phyloP scores from a whole-genome alignment of 1,140 invertebrate genomes.

The Chrysopa pallens region DNA sequence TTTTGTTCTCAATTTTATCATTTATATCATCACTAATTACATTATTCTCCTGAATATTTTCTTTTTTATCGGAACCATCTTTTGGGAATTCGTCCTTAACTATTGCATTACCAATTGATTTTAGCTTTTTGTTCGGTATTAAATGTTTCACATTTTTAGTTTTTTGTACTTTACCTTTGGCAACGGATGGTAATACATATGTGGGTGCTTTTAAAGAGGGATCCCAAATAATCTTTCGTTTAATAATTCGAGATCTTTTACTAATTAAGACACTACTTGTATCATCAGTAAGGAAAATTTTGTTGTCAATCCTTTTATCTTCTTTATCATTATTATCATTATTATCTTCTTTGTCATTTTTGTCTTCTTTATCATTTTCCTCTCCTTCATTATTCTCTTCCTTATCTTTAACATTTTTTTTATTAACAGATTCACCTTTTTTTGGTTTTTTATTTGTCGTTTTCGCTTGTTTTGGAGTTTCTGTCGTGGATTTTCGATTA shows the following conservation, averaged over 20 bases:
- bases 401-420: not conserved
- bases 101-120: not conserved
- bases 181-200: not conserved
- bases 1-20: not conserved
- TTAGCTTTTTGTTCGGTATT: not conserved
- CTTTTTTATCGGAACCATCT: slow-evolving; percentile 1
- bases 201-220: slow-evolving; percentile 31
- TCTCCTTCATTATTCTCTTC: not conserved
- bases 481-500: too few relatives aligned
- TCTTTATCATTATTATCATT: not conserved
- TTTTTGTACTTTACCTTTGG: not conserved
- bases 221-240: slow-evolving; percentile 49
- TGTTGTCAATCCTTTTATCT: not conserved
- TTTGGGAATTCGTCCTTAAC: not conserved
- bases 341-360: not conserved
- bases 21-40: slow-evolving; percentile 1
- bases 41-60: slow-evolving; percentile 3
- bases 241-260: slow-evolving; percentile 36
- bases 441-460: not conserved
- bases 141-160: not conserved
- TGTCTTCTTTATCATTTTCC: not conserved
- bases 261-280: slow-evolving; percentile 4
- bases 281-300: not conserved
- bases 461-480: too few relatives aligned
- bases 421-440: not conserved